Evolutionary conservation across 2,113 vertebrate genomes (phyloP), one percentile per base, ranked within the genome.

Genomic region (Pitta sordida): DNA sequence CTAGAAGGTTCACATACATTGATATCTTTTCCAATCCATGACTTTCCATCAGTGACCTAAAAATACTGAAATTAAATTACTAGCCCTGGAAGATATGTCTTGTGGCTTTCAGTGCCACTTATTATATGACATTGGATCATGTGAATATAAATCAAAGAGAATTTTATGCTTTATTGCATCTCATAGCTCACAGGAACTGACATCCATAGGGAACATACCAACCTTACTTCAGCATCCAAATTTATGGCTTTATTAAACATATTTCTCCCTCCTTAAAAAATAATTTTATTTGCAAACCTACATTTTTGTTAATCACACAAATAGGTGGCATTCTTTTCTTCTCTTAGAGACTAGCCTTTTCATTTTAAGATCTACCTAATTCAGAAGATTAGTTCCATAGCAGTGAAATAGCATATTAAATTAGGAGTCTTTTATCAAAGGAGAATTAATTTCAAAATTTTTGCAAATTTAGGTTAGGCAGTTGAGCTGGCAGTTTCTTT

Each of bases 131-230:
- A 86, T 90, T 88, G 91, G 59, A 86, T 24, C 24, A 46, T 37
- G 22, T 77, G 71, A 91, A 94, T 77, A 88, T 59, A 73, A 88
- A 77, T 94, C 87, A 67, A 87, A 69, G 15, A 63, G 55, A 90
- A 80, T 80, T 93, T 94, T 93, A 70, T 95, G 78, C 56, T 94
- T 94, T 91, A 70, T 93, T 80, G 59, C 74, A 63, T 86, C 82
- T 83, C 59, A 80, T 94, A 83, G 63, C 71, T 91, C 59, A 74
- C 53, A 91, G 93, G 30, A 92, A 59, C 79, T 88, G 78, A 73
- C 71, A 80, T 70, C 74, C 70, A 59, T 51, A 55, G 59, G 79
- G 68, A 83, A 58, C 22, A 83, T 89, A 77, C 32, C 53, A 95
- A 53, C 30, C 21, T 30, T 79, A 80, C 15, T 80, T 88, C 78